These are phyloP conservation scores for Seira ritae DNA, from an alignment of 2,888 invertebrate genomes.

Conservation along the genomic window DNA sequence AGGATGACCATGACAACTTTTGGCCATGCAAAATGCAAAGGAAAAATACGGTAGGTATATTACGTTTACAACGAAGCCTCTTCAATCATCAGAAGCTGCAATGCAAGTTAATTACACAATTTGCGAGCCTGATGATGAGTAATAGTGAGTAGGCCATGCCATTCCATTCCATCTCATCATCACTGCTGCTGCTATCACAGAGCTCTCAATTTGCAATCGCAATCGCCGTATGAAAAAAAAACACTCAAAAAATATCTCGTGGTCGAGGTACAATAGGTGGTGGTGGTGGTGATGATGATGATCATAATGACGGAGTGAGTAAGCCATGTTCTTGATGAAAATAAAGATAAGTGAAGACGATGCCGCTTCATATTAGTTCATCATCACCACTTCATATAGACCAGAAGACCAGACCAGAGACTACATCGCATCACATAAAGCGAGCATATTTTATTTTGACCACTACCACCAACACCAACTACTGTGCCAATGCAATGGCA, in stretches of 20 bases:
- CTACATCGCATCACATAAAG: not conserved
- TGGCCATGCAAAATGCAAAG: too few relatives aligned
- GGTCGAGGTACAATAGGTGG: not conserved
- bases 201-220: too few relatives aligned
- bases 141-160: slow-evolving; percentile 25
- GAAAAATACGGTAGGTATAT: slow-evolving; percentile 42
- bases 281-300: not conserved
- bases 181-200: too few relatives aligned
- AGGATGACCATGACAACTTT: too few relatives aligned
- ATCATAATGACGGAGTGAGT: not conserved
- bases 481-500: not conserved
- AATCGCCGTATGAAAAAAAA: too few relatives aligned
- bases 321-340: slow-evolving; percentile 10
- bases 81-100: slow-evolving; percentile 53
- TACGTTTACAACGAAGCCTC: slow-evolving; percentile 45
- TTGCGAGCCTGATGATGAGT: slow-evolving; percentile 42
- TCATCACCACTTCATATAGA: not conserved
- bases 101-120: slow-evolving; percentile 57
- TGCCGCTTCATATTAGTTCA: slow-evolving; percentile 9
- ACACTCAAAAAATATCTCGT: not conserved
- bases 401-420: too few relatives aligned
- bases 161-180: not conserved
- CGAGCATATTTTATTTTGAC: not conserved
- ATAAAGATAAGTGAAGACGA: slow-evolving; percentile 12
- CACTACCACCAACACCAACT: not conserved